Conservation (phyloP, 1,140 invertebrate genomes). For the Manduca sexta region DNA sequence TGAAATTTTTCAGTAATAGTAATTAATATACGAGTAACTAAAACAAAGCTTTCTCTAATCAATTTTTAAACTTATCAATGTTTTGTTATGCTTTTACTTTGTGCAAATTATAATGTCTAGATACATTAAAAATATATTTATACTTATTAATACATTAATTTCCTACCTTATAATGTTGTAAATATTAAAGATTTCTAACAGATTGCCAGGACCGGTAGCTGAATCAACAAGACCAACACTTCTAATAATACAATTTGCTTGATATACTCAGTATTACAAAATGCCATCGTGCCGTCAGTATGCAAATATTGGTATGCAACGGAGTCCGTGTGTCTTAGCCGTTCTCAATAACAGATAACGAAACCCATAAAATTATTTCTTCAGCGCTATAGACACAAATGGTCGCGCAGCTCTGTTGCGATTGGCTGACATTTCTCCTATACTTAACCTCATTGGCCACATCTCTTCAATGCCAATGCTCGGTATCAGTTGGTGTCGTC, state of each 20-base stretch:
- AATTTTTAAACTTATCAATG: no score
- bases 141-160: no score
- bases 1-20: no score
- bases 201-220: not conserved
- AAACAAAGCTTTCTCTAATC: no score
- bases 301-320: conserved; percentile 46
- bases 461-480: conserved; percentile 15
- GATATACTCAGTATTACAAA: conserved; percentile 4
- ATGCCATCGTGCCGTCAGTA: conserved; percentile 22
- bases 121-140: no score
- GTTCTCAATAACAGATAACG: conserved; percentile 29
- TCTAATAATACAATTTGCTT: not conserved
- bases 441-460: conserved; percentile 28
- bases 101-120: no score
- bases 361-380: conserved; percentile 20
- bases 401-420: conserved; percentile 2
- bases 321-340: conserved; percentile 24
- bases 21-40: no score
- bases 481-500: conserved; percentile 1
- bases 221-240: not conserved
- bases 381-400: conserved; percentile 13
- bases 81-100: no score
- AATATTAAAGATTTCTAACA: no score
- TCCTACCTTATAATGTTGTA: no score
- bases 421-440: conserved; percentile 30